Evolutionary conservation across 2,888 invertebrate genomes (phyloP).

Genomic region (Acrocera orbiculus): DNA sequence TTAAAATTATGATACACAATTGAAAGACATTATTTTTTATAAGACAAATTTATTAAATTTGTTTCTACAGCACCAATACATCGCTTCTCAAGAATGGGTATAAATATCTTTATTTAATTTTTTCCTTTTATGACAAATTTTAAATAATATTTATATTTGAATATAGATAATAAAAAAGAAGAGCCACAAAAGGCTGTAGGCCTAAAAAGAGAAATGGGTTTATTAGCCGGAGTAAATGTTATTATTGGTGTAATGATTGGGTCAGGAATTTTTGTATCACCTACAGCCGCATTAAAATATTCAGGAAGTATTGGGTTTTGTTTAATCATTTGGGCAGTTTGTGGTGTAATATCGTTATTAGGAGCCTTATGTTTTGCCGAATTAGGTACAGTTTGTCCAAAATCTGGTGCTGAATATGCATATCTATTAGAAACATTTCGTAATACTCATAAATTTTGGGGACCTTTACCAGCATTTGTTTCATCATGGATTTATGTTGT

Average conservation of each 20-base stretch:
- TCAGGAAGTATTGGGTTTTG: conserved; percentile 68
- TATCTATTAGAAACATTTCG: conserved; percentile 59
- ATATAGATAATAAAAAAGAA: no score
- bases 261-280: conserved; percentile 75
- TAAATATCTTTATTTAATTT: no score
- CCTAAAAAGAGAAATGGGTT: conserved; percentile 56
- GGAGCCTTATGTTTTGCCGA: conserved; percentile 68
- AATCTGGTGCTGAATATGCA: conserved; percentile 67
- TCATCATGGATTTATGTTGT: conserved; percentile 64
- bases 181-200: conserved; percentile 36
- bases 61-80: no score
- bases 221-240: conserved; percentile 64
- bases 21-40: no score
- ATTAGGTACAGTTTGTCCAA: conserved; percentile 56
- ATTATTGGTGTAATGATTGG: conserved; percentile 83
- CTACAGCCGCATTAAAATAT: conserved; percentile 49
- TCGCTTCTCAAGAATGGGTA: no score
- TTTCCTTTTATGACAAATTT: no score
- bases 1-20: no score
- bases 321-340: conserved; percentile 58
- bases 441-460: conserved; percentile 48
- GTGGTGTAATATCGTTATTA: conserved; percentile 60
- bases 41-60: no score
- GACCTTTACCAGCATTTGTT: conserved; percentile 53
- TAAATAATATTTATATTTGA: no score